Conservation (phyloP, 2,113 vertebrate species). For the Gavia stellata region DNA sequence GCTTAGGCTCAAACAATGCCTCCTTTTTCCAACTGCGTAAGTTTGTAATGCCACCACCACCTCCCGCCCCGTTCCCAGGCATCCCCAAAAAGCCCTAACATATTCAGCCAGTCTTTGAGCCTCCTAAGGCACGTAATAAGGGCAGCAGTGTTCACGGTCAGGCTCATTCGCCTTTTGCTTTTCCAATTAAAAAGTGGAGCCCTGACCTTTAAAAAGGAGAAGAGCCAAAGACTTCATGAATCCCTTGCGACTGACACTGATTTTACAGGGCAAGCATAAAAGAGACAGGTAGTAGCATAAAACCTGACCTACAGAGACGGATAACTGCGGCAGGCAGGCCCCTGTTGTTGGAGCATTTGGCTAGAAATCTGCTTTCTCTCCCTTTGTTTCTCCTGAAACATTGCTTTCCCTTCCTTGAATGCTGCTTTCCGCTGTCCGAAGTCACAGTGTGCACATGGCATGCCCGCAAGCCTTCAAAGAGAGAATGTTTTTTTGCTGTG, state of each 20-base stretch:
- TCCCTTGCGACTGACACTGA: background rate
- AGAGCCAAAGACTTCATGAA: slow-evolving; percentile 42
- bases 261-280: slow-evolving; percentile 48
- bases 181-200: slow-evolving; percentile 48
- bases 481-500: background rate
- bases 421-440: background rate
- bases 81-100: background rate
- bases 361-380: background rate
- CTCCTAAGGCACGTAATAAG: background rate
- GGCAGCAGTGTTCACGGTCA: background rate
- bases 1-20: background rate
- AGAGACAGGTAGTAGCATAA: slow-evolving; percentile 42
- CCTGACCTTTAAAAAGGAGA: slow-evolving; percentile 51
- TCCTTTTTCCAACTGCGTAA: background rate
- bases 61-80: fast-evolving
- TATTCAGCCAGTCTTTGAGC: background rate
- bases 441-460: background rate
- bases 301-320: slow-evolving; percentile 21
- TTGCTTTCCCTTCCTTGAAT: background rate
- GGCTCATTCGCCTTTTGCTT: slow-evolving; percentile 7
- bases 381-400: background rate
- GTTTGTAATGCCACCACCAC: background rate
- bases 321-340: background rate
- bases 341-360: background rate
- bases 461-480: background rate